Base-by-base conservation (phyloP, 2,888 invertebrate species). In the Unio delphinus region DNA sequence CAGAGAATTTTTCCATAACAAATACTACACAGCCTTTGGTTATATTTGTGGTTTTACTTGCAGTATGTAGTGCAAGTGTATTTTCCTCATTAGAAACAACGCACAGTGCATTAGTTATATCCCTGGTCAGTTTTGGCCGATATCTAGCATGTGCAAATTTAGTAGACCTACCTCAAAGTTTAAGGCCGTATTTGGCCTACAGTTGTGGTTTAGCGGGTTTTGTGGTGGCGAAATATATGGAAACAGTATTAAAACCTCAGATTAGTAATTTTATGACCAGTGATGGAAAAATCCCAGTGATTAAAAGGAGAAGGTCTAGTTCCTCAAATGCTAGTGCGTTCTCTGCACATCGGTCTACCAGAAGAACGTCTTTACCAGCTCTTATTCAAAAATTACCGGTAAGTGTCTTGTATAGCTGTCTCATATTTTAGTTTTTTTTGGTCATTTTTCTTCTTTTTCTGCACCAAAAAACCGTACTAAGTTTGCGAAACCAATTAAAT, bases 331-430 rank as follows among this genome's bases (percentile, higher is more conserved):
- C 85, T n/a, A 84, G 86, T 73, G 80, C 81, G 55, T 86, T 84
- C 73, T 78, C 84, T 26, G 73, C 86, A 58, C 85, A 86, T 72
- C 82, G 87, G 58, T 83, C 85, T 17, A 85, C 87, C n/a, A 79
- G 90, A 67, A 80, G 90, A 58, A 90, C 89, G 11, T 90, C 89
- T 20, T 80, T 90, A 61, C 90, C 90, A 45, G 89, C 89, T 30
- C 83, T 90, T 70, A 87, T 87, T 64, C 87, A 85, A 72, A 87
- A 86, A 77, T 80, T 82, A 75, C 89, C 88, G 86, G 85, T 85
- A 77, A 75, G 80, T 67, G 20, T 4, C 58, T 15, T 45, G 15
- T 3, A 15, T 11, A 45, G 15, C 15, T 45, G 3, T 3, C 15
- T 0, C 45, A 11, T 15, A 45, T 45, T 34, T 34, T 3, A 34